Evolutionary conservation across 2,888 invertebrate genomes (phyloP).

Genomic region (Zhuqinia jingwanae): DNA sequence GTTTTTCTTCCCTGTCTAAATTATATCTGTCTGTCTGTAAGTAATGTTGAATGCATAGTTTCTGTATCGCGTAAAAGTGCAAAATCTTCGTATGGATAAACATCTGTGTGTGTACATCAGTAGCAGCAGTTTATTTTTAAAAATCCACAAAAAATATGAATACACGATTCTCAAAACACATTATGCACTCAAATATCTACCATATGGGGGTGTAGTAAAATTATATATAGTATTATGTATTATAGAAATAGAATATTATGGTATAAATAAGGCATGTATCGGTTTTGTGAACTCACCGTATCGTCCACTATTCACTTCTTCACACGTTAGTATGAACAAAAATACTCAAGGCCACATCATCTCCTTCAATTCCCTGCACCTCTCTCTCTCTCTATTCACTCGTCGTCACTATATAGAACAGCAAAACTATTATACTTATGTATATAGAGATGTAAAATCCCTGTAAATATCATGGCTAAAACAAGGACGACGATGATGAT

Average conservation of each 20-base stretch:
- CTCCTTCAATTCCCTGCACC: background rate
- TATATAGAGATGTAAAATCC: background rate
- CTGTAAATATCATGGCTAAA: too few relatives aligned
- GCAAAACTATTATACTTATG: background rate
- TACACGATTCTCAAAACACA: background rate
- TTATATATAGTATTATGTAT: background rate
- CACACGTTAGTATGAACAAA: background rate
- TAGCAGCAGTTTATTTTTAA: background rate
- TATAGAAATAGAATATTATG: background rate
- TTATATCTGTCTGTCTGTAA: too few relatives aligned
- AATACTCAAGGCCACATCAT: constrained; percentile 38
- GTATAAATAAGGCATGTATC: background rate
- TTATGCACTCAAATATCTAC: background rate
- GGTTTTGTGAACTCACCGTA: background rate
- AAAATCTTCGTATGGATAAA: constrained; percentile 9
- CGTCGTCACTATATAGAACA: too few relatives aligned
- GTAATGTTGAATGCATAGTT: too few relatives aligned
- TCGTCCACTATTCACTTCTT: too few relatives aligned
- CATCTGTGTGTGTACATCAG: too few relatives aligned
- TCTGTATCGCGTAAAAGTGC: too few relatives aligned
- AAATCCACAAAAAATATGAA: background rate
- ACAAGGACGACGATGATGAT: too few relatives aligned
- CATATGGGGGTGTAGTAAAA: too few relatives aligned
- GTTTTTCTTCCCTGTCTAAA: too few relatives aligned
- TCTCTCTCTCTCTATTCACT: too few relatives aligned